Base-by-base conservation (phyloP, 2,888 invertebrate species). In the Biston stratarius region DNA sequence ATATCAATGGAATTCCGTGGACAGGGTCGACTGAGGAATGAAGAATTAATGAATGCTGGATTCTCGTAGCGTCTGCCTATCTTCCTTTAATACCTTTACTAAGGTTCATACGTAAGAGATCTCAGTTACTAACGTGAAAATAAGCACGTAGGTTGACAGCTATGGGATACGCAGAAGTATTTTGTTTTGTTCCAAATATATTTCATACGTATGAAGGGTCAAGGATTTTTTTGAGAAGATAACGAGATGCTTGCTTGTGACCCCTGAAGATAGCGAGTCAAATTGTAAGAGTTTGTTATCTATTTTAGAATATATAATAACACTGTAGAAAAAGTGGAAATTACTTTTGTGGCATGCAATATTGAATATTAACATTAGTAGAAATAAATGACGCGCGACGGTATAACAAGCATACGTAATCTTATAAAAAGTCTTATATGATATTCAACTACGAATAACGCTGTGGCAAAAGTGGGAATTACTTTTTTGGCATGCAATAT, bases 1-100 rank as follows among this genome's bases (percentile, higher is more conserved):
- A 68, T 59, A 67, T 71, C 67, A 68, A 68, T 69, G 71, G 73
- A 69, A 71, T 71, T 63, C 62, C 40, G 55, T 51, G 66, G 66
- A 66, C 66, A 62, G 62, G 62, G 62, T 59, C 73, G 34, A 36
- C 53, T 14, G 56, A 55, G 64, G 73, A 73, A 73, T 73, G 40
- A 66, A 66, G 64, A 56, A 62, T 63, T 67, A 67, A 67, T 67
- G 59, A 63, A 63, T 38, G 59, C 48, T 62, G 67, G 15, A 47
- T 61, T 14, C 58, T 58, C 51, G 38, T 44, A 42, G 57, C 33
- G 10, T 14, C 14, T 48, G 47, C 47, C 44, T 48, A n/a, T 42
- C 44, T 33, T 55, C 53, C 47, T 61, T 56, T 38, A 38, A 38
- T 38, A 8, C 38, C 38, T 38, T 66, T 45, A 66, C 45, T 61